Evolutionary conservation across 1,140 invertebrate genomes (phyloP), one percentile per base, ranked within the genome.

Genomic region (Apis florea): DNA sequence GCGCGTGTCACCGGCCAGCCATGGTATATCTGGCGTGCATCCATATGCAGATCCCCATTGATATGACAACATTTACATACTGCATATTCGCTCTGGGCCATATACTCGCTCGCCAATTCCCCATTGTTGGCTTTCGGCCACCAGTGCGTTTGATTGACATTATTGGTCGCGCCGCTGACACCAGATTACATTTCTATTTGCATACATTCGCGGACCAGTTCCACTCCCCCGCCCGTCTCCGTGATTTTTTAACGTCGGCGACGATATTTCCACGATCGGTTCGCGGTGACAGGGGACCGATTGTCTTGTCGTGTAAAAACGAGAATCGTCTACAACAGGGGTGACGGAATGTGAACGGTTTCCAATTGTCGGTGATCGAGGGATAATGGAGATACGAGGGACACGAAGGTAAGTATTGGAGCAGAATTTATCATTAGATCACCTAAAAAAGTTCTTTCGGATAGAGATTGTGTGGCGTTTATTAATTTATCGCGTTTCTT

Each of bases 31-130:
- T 90, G 84, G 59, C 83, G 86, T 92, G 92, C 92, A 94, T 94
- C 93, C 93, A 93, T 93, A 93, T 94, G 93, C 92, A 93, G 93
- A 94, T 93, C 90, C 90, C 89, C 88, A 92, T 91, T 92, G 92
- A 94, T 94, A 93, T 93, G 92, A 94, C 93, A 93, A 93, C 92
- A 94, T 94, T 94, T 94, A 93, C 93, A 94, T 93, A 93, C 93
- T 93, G 92, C 93, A 94, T 94, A 93, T 93, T 93, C 92, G 92
- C 90, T 93, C 87, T 90, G 89, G 90, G 92, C 91, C 91, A 91
- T 93, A 93, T 91, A 92, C 90, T 92, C 89, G 88, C 89, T 90
- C 86, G 87, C 91, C 92, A 90, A 93, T 93, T 93, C 90, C 90
- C 93, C 81, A 93, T 93, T 93, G 92, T 93, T 93, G 91, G 92